phyloP scores from a whole-genome alignment of 2,888 invertebrate species.

The Eupithecia pulchellata region DNA sequence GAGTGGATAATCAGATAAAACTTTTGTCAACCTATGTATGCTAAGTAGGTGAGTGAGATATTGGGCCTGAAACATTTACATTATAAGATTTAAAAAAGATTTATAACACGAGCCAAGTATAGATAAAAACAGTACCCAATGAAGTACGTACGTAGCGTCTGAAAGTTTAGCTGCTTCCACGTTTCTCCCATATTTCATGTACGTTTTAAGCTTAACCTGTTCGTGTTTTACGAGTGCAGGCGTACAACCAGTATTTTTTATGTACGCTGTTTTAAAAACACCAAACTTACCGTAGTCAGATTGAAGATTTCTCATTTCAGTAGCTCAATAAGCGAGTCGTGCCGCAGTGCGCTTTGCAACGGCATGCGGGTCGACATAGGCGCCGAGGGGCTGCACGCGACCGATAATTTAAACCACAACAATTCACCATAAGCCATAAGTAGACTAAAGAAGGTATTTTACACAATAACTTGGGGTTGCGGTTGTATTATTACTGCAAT shows the following conservation, averaged over 20 bases:
- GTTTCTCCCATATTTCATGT: neutral
- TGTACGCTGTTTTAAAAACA: neutral
- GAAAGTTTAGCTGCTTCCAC: neutral
- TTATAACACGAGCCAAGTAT: neutral
- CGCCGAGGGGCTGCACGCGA: slow-evolving; percentile 78
- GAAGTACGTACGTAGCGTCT: neutral
- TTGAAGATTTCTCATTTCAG: slow-evolving; percentile 28
- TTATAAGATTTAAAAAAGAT: neutral
- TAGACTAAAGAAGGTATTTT: slow-evolving; percentile 32
- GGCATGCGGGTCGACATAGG: slow-evolving; percentile 72
- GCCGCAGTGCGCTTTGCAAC: slow-evolving; percentile 76
- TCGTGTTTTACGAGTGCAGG: neutral
- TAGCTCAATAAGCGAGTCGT: slow-evolving; percentile 42
- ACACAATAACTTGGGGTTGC: slow-evolving; percentile 13
- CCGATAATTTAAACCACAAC: slow-evolving; percentile 67
- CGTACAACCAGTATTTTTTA: neutral
- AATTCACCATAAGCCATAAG: slow-evolving; percentile 38
- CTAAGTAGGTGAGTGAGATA: too few relatives aligned
- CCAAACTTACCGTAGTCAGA: slow-evolving; percentile 1
- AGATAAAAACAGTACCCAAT: neutral
- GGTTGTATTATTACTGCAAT: neutral
- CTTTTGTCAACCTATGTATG: too few relatives aligned
- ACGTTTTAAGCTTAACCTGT: neutral
- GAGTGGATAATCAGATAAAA: too few relatives aligned
- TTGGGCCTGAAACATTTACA: neutral